These are phyloP conservation scores for Saccopteryx leptura DNA, from an alignment of 2,113 vertebrate genomes.

Conservation along the genomic window DNA sequence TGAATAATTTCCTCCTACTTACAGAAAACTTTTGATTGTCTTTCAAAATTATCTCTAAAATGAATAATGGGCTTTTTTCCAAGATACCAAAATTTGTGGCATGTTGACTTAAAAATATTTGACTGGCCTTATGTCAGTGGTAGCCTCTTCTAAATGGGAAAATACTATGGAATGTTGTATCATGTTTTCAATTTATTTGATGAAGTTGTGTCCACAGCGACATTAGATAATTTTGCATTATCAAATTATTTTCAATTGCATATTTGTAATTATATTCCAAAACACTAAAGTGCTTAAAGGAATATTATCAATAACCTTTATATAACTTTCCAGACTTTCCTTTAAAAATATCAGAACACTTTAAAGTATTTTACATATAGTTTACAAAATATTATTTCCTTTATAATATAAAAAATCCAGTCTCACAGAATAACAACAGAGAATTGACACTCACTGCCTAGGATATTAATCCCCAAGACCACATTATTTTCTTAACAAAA, in stretches of 20 bases:
- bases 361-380: constrained; percentile 45
- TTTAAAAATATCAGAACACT: constrained; percentile 33
- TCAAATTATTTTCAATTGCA: neutral
- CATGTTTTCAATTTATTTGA: constrained; percentile 28
- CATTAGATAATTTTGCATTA: neutral
- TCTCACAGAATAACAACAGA: neutral
- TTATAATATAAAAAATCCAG: neutral
- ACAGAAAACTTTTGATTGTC: neutral
- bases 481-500: constrained; percentile 60
- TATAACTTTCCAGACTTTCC: neutral
- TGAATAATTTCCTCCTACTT: neutral
- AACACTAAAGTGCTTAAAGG: neutral
- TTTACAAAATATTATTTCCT: constrained; percentile 47
- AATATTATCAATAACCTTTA: neutral
- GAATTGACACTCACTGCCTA: constrained; percentile 14
- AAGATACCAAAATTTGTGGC: constrained; percentile 24
- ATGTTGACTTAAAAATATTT: neutral
- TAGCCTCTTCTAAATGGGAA: neutral
- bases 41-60: constrained; percentile 50
- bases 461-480: constrained; percentile 50
- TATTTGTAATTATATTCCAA: constrained; percentile 24
- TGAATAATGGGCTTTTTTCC: neutral
- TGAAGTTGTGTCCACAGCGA: neutral
- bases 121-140: constrained; percentile 22
- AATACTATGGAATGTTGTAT: neutral